Percentiles rank a stretch among this genome's conserved stretches.
Evolutionary conservation across 2,113 vertebrate species (phyloP).

Genomic region (Neogobius melanostomus): DNA sequence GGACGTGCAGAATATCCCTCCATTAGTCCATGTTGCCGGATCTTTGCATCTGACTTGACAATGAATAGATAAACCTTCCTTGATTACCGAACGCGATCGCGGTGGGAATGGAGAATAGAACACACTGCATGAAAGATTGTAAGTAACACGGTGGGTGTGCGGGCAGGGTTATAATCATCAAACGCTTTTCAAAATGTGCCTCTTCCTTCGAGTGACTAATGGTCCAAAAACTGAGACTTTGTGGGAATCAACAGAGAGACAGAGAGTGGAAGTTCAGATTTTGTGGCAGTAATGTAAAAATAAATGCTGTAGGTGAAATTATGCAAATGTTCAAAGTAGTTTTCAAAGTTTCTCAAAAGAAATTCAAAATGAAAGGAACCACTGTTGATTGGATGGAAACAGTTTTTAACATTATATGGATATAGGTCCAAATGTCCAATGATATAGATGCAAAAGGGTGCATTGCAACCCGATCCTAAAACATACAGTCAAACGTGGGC

Average conservation of each 20-base stretch:
- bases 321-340: no score
- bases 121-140: neutral
- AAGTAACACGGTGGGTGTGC: neutral
- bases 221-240: neutral
- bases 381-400: no score
- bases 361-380: no score
- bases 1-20: neutral
- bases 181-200: neutral
- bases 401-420: no score
- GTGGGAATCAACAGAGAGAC: neutral
- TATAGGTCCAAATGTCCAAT: no score
- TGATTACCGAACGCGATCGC: neutral
- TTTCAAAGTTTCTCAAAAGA: no score
- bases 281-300: neutral
- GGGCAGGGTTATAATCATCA: neutral
- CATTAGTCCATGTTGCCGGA: neutral
- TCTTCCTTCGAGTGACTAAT: neutral
- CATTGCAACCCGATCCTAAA: no score
- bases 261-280: neutral
- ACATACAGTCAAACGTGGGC: no score
- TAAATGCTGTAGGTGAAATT: neutral
- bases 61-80: neutral
- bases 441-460: no score
- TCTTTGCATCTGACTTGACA: neutral
- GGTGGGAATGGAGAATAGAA: neutral